Evolutionary conservation across 2,888 invertebrate species (phyloP), one percentile per base, ranked within the genome.

Genomic region (Augochlorella aurata): DNA sequence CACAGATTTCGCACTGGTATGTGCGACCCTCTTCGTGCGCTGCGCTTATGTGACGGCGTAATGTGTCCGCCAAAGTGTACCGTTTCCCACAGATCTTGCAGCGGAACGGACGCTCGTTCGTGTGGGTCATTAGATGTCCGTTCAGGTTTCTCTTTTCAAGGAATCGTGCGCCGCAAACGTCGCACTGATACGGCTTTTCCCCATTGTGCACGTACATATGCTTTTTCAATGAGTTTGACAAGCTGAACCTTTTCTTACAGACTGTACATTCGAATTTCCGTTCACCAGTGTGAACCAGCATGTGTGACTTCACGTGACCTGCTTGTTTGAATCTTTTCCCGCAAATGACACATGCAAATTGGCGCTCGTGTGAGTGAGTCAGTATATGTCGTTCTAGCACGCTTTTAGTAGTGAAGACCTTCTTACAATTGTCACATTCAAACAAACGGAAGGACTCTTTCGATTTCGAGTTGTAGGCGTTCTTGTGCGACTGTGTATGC

Each of bases 191-290:
- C 0, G 92, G 92, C 69, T 92, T 92, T 24, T 92, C 90, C 0
- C 92, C 92, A 16, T 91, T 92, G 78, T 94, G 94, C n/a, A 90
- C 92, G 70, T 90, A 92, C 93, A 95, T 94, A 61, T 95, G 95
- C 66, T 94, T 94, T 47, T 90, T 92, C 16, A 95, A 76, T 0
- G 94, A 93, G 79, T 93, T 92, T 38, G 93, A 93, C 45, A 94
- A 93, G 0, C 94, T 94, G 74, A 95, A 95, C 0, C 94, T 92
- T 79, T 95, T 95, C 71, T 94, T 94, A 73, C 95, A 95, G 0
- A 95, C 85, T 0, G 89, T 92, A 78, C 95, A 95, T 58, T 94
- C 93, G 67, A 94, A 94, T 76, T 94, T 95, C 8, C 94, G 93
- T 76, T 95, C 95, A 0, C 95, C 95, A 0, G 94, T 94, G 44